A percentile compares a stretch with the other conserved stretches of the same genome.
phyloP scores from a whole-genome alignment of 2,113 vertebrate species.

The Panurus biarmicus region DNA sequence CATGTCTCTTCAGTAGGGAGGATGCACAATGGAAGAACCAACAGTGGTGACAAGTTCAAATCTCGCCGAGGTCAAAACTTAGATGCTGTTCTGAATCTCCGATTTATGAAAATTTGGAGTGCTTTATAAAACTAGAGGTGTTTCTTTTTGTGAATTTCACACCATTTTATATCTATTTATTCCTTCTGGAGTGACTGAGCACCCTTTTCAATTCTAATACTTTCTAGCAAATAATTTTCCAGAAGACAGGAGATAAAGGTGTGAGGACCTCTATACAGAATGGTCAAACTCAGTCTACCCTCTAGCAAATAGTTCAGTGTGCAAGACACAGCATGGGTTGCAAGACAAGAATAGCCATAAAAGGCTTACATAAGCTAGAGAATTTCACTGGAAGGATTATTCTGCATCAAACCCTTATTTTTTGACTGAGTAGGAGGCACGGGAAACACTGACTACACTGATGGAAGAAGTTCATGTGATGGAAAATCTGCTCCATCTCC shows the following conservation, averaged over 20 bases:
- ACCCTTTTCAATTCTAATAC: neutral
- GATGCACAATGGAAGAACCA: neutral
- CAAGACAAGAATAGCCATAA: neutral
- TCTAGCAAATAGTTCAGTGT: neutral
- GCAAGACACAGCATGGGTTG: neutral
- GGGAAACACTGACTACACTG: neutral
- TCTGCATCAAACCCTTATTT: neutral
- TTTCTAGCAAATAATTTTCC: neutral
- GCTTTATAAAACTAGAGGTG: neutral
- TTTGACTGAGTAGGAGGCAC: neutral
- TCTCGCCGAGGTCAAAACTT: neutral
- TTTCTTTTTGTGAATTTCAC: neutral
- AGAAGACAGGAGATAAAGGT: neutral
- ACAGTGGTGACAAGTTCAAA: neutral
- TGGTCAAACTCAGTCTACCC: neutral
- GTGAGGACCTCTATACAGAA: neutral
- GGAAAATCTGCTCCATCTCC: conserved; percentile 12
- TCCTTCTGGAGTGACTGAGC: neutral
- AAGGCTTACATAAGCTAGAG: neutral
- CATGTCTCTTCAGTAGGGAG: neutral
- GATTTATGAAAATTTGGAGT: neutral
- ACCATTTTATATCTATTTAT: neutral
- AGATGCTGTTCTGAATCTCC: neutral
- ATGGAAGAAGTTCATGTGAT: neutral
- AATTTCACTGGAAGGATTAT: neutral